Evolutionary conservation across 2,888 invertebrate genomes (phyloP), one percentile per base, ranked within the genome.

Genomic region (Drosophila tanythrix): DNA sequence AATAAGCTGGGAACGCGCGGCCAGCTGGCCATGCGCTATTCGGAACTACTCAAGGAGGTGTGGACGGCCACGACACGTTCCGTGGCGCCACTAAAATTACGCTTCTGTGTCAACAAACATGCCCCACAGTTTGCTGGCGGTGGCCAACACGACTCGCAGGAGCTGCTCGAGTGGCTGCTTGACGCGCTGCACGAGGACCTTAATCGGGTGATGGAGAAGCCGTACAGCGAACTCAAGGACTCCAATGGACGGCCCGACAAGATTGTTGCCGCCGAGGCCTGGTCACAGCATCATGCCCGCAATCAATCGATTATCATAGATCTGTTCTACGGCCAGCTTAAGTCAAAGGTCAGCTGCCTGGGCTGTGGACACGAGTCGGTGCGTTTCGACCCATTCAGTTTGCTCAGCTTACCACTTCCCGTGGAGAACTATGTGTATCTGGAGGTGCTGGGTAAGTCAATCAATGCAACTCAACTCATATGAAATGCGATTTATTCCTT

Each of bases 111-210:
- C 80, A 96, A 96, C 36, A 97, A 97, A 90, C 96, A 97, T 94
- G 97, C 97, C 64, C 97, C 97, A 40, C 95, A 96, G 82, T 96
- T 98, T 92, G 96, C 96, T 79, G 97, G 97, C 74, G 97, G 97
- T 81, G 97, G 97, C 15, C 98, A 98, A 93, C 98, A 98, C 93
- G 98, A 98, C 94, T 97, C 98, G 61, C 98, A 97, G 84, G 98
- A 98, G 94, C 94, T 98, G 81, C 95, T 98, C 38, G 97, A 98
- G 60, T 98, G 98, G 95, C 94, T 98, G 79, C 94, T 98, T 85
- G 98, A 98, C 94, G 96, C 97, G 58, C 94, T 98, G 81, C 98
- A 98, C 93, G 98, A 98, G 94, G 98, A 98, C 93, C 94, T 98
- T 77, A 98, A 98, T 94, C 94, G 98, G 15, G 97, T 97, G 0